phyloP scores from a whole-genome alignment of 2,888 invertebrate species.

The Stenodera caucasica region DNA sequence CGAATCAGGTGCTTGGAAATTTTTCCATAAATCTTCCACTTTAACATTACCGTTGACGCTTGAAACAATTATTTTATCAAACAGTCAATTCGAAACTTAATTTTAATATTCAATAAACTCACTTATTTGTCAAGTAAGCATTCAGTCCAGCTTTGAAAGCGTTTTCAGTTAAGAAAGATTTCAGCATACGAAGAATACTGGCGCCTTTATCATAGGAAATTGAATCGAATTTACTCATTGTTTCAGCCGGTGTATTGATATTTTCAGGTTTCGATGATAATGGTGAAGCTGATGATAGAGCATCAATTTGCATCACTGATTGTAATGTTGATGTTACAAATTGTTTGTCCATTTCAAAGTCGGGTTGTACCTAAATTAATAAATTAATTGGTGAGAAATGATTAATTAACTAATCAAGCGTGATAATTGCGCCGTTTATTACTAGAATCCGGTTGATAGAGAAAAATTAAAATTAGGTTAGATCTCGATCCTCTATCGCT shows the following conservation, averaged over 20 bases:
- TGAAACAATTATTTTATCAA: background rate
- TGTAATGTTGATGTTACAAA: slow-evolving; percentile 71
- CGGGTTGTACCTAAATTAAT: slow-evolving; percentile 16
- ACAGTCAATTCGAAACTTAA: slow-evolving; percentile 18
- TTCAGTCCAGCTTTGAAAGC: slow-evolving; percentile 61
- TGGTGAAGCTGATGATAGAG: slow-evolving; percentile 52
- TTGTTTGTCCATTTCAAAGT: slow-evolving; percentile 66
- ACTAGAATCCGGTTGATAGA: no score
- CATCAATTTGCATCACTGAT: slow-evolving; percentile 43
- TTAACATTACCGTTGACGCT: background rate
- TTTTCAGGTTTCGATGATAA: slow-evolving; percentile 56
- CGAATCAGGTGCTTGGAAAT: background rate
- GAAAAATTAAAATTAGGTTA: no score
- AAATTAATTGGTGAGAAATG: no score
- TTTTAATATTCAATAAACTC: slow-evolving; percentile 43
- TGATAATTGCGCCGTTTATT: no score
- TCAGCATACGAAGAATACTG: slow-evolving; percentile 63
- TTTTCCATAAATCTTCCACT: background rate
- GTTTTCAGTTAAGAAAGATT: slow-evolving; percentile 60
- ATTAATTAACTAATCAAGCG: no score
- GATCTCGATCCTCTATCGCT: no score
- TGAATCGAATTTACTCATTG: slow-evolving; percentile 61
- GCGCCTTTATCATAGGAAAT: slow-evolving; percentile 63
- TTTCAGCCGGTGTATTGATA: slow-evolving; percentile 59
- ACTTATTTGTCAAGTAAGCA: slow-evolving; percentile 60